Base-by-base conservation (phyloP, 2,797 vertebrate genomes). In the Scolopax bukidnonensis region DNA sequence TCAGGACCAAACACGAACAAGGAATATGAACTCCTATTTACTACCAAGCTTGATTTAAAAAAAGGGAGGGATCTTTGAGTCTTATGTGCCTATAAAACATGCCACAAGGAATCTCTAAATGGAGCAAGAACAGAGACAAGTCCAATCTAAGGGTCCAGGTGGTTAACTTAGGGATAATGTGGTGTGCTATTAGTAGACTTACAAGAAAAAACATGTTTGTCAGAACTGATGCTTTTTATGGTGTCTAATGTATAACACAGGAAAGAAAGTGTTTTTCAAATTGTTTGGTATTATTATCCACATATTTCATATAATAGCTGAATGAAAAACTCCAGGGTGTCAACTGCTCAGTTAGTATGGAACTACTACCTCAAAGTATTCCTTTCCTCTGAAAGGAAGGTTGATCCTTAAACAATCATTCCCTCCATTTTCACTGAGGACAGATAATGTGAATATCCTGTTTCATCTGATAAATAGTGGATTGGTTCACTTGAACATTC, bases 171-270 rank as follows among this genome's bases (percentile, higher is more conserved):
- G 65, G 9, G 12, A 45, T 48, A 43, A 30, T 28, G 6, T 27
- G 3, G 10, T 33, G 6, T 24, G 3, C 9, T 61, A 48, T 24
- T n/a, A 65, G 15, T 24, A 78, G 10, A 25, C 36, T 51, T 71
- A 21, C 3, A 59, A 70, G 2, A 89, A 74, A 90, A 61, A 17
- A 5, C 8, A 2, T 15, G 1, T 67, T 70, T 54, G 4, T 51
- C 53, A 61, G 30, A 67, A 63, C 16, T 50, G 9, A 12, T 54
- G 7, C 1, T 48, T 88, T 77, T 73, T 69, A 38, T 48, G 3
- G 0, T 65, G 19, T 8, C 12, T 83, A 53, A 53, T 0, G 1
- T 9, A 5, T 9, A 63, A 51, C 16, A 21, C 3, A 59, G 17
- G 40, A 53, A 57, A 68, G 23, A 81, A 38, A 23, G 2, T 1